These are phyloP conservation scores for Brachionus paranguensis DNA, from an alignment of 1,140 invertebrate species.

Conservation along the genomic window DNA sequence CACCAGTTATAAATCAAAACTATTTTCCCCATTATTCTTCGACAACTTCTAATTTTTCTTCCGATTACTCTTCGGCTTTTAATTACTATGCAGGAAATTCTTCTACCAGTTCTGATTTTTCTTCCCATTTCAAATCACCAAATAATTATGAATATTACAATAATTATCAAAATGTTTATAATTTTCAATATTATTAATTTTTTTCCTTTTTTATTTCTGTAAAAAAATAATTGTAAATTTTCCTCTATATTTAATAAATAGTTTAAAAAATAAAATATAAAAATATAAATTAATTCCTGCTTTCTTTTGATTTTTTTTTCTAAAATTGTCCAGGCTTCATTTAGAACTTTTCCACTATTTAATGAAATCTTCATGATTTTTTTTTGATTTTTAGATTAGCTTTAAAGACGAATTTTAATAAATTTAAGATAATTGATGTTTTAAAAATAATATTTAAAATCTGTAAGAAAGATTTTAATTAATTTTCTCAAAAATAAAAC, in stretches of 20 bases:
- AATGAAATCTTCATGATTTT: no score
- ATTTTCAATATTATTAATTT: neutral
- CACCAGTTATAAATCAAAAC: neutral
- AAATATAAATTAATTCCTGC: no score
- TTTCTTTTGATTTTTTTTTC: no score
- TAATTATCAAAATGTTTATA: neutral
- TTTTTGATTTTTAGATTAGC: no score
- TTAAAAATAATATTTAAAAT: no score
- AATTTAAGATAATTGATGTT: no score
- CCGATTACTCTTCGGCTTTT: neutral
- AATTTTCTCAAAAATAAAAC: no score
- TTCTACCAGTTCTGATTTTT: neutral
- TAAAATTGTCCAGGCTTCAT: no score
- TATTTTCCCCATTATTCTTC: neutral
- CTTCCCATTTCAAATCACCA: neutral
- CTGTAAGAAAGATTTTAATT: no score
- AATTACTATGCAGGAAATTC: neutral
- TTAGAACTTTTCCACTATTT: no score
- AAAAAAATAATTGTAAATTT: neutral
- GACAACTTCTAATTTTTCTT: neutral
- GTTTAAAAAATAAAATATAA: neutral
- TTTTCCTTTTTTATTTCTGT: neutral
- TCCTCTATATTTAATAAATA: neutral
- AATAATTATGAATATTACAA: neutral
- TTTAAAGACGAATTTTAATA: no score